Conservation (phyloP, 2,888 invertebrate species). For the Conistra vaccinii region DNA sequence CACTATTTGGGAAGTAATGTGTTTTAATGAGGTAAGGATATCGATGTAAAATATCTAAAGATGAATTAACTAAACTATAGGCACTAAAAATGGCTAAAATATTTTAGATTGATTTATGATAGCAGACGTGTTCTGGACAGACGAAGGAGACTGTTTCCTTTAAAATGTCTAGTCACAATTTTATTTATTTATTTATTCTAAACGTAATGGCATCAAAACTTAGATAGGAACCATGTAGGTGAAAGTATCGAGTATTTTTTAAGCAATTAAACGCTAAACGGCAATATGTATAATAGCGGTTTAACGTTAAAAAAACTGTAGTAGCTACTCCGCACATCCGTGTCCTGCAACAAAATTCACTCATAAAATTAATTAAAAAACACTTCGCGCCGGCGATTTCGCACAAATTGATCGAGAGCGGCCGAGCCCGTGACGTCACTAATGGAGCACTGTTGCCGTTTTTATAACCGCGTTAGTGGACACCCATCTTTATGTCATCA, state of each 20-base stretch:
- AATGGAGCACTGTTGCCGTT: constrained; percentile 85
- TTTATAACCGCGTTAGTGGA: constrained; percentile 77
- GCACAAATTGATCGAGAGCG: constrained; percentile 89
- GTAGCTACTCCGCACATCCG: constrained; percentile 67
- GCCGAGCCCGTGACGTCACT: constrained; percentile 81
- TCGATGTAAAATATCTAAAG: background rate
- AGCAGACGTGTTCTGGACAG: background rate
- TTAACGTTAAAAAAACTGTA: constrained; percentile 6
- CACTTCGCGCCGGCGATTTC: constrained; percentile 89
- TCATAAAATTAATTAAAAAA: constrained; percentile 91
- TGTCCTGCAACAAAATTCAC: constrained; percentile 80
- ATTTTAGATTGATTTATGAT: background rate
- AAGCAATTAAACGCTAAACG: background rate
- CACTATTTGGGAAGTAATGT: background rate
- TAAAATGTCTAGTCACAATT: background rate
- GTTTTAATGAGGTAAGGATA: background rate
- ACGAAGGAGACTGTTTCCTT: background rate
- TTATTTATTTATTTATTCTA: background rate
- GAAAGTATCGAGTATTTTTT: background rate
- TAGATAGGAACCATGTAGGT: background rate
- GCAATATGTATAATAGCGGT: background rate
- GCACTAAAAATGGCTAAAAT: background rate
- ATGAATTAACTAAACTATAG: background rate
- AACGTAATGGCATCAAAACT: background rate
- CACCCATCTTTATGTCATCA: constrained; percentile 70